These are phyloP conservation scores for Netelia inedita DNA, from an alignment of 2,888 invertebrate species.

Conservation along the genomic window DNA sequence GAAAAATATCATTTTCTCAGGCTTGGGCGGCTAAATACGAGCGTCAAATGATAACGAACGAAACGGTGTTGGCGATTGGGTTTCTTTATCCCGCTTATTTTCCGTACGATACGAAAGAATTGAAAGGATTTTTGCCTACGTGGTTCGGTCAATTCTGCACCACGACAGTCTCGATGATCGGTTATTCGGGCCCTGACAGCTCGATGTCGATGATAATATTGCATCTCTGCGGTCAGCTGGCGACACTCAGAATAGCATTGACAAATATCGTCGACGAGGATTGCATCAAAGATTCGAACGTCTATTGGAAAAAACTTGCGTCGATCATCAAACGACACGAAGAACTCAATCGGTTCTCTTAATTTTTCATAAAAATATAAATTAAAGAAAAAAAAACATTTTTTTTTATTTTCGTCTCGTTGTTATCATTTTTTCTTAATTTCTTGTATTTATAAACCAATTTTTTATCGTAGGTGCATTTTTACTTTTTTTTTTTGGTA, in stretches of 20 bases:
- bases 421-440: not conserved
- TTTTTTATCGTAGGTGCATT: not conserved
- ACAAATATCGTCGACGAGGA: slow-evolving; percentile 10
- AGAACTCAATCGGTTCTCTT: slow-evolving; percentile 57
- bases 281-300: not conserved
- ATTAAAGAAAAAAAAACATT: not conserved
- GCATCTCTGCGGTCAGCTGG: slow-evolving; percentile 75
- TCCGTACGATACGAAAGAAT: slow-evolving; percentile 36
- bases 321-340: slow-evolving; percentile 60
- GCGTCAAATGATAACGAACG: slow-evolving; percentile 42
- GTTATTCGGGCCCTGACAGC: slow-evolving; percentile 73
- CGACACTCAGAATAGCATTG: slow-evolving; percentile 17
- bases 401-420: not conserved
- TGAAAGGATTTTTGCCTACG: slow-evolving; percentile 73
- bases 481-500: not conserved
- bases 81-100: slow-evolving; percentile 23
- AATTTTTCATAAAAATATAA: not conserved
- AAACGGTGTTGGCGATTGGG: slow-evolving; percentile 47
- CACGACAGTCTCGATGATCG: slow-evolving; percentile 67
- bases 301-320: slow-evolving; percentile 38
- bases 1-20: not conserved
- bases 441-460: not conserved
- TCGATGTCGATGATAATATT: slow-evolving; percentile 73
- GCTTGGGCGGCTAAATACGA: slow-evolving; percentile 42
- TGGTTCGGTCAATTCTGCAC: slow-evolving; percentile 74